Evolutionary conservation across 1,140 invertebrate species (phyloP).

Genomic region (Radopholus similis): DNA sequence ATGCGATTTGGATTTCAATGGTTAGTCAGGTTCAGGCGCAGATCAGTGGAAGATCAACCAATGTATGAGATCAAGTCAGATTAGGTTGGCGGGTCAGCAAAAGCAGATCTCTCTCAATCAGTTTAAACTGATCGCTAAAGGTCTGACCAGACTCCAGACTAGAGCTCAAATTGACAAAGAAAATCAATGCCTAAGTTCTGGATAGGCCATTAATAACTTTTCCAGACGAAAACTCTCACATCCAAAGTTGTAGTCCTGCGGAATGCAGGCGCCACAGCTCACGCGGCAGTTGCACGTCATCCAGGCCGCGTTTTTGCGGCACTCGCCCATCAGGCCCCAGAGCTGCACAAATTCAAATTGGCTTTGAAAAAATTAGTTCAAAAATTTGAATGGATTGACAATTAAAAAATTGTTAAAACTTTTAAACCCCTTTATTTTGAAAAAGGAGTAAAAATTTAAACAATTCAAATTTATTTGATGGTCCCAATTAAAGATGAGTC

Average conservation of each 20-base stretch:
- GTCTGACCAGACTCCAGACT: background rate
- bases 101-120: background rate
- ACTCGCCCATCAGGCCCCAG: conserved; percentile 42
- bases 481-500: background rate
- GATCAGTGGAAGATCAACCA: no score
- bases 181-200: background rate
- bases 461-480: background rate
- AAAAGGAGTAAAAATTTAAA: background rate
- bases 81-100: no score
- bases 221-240: conserved; percentile 15
- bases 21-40: no score
- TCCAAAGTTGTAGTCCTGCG: conserved; percentile 39
- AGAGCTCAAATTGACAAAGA: background rate
- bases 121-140: background rate
- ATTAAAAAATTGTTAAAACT: background rate
- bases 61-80: no score
- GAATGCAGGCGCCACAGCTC: conserved; percentile 41
- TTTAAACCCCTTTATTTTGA: background rate
- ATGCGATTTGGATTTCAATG: no score
- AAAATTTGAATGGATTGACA: background rate
- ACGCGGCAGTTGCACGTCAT: conserved; percentile 48
- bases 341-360: conserved; percentile 23
- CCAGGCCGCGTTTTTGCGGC: conserved; percentile 36
- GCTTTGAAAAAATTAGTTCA: background rate
- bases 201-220: background rate